These are phyloP conservation scores for Alitta virens DNA, from an alignment of 2,888 invertebrate genomes.

Conservation along the genomic window DNA sequence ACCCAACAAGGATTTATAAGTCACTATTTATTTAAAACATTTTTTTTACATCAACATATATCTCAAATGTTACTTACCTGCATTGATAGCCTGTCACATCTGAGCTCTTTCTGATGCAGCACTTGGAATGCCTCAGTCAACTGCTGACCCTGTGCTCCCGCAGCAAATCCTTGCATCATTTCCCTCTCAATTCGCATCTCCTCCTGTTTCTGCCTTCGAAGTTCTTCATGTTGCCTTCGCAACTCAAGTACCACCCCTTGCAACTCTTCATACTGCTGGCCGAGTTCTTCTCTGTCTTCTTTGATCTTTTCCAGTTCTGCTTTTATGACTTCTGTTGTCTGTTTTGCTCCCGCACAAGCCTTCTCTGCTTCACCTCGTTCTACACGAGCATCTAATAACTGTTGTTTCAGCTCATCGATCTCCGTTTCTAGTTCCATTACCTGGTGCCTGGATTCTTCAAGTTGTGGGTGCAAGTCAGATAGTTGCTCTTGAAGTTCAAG, in stretches of 20 bases:
- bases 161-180: background rate
- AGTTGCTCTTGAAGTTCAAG: background rate
- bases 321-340: no score
- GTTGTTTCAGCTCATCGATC: background rate
- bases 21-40: no score
- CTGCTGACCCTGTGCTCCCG: background rate
- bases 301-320: background rate
- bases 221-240: no score
- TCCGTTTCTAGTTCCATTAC: background rate
- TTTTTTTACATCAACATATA: no score
- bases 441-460: background rate
- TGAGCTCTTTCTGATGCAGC: constrained; percentile 13
- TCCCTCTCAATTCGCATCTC: background rate
- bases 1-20: no score
- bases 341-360: no score
- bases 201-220: background rate
- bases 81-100: constrained; percentile 12
- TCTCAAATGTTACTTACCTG: no score
- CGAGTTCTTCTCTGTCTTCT: background rate
- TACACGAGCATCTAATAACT: background rate
- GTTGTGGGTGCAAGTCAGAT: background rate
- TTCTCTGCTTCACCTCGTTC: no score
- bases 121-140: constrained; percentile 11
- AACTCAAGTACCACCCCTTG: background rate
- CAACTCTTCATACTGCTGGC: background rate